phyloP scores from a whole-genome alignment of 2,113 vertebrate genomes.

The Natator depressus region DNA sequence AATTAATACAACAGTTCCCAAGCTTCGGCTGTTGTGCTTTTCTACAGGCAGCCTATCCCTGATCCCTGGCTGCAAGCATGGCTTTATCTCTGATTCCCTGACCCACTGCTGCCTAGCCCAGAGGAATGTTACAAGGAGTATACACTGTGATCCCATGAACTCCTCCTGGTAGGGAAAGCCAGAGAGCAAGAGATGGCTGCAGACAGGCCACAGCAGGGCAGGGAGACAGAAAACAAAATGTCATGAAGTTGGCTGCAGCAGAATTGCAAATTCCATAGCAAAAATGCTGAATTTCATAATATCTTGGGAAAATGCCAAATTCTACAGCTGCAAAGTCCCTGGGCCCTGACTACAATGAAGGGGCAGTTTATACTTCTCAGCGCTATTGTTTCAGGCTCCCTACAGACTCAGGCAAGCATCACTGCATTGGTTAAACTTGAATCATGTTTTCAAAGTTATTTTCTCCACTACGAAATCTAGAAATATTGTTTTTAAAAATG shows the following conservation, averaged over 20 bases:
- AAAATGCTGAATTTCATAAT: background rate
- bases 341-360: background rate
- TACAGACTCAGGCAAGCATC: fast-evolving
- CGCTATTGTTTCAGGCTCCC: background rate
- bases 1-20: background rate
- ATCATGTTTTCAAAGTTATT: background rate
- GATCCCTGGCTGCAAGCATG: background rate
- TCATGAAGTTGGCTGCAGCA: background rate
- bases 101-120: background rate
- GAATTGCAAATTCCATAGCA: background rate
- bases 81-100: background rate
- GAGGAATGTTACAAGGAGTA: background rate
- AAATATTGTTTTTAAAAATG: background rate
- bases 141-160: background rate
- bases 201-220: background rate
- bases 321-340: background rate
- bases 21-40: background rate
- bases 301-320: background rate
- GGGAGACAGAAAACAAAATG: background rate
- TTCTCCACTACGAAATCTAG: background rate
- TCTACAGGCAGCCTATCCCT: background rate
- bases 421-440: background rate
- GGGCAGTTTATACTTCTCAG: fast-evolving
- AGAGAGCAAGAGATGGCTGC: background rate
- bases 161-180: background rate